Base-by-base conservation (phyloP, 2,113 vertebrate genomes). In the Syngnathus floridae region DNA sequence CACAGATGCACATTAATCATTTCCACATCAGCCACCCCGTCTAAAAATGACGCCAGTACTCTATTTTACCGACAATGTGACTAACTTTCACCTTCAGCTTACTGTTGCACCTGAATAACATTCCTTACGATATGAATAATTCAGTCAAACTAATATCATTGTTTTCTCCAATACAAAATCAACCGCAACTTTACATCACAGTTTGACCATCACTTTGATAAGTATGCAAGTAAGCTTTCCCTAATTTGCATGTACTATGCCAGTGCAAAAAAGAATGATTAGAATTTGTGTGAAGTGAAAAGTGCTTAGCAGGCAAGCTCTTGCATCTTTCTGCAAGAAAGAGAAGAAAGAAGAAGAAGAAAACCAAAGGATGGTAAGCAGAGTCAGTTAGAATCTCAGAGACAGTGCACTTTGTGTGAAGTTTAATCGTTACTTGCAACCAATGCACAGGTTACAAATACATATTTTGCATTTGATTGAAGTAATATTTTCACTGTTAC, bases 1-100 rank as follows among this genome's bases (percentile, higher is more conserved):
- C 35, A 7, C 64, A 2, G 13, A 21, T 48, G 60, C 56, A 31
- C 74, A 79, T 77, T 68, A 71, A 82, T 82, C 70, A 79, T 77
- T 57, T 74, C 61, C 16, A 70, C 77, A 58, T 67, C 41, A 43
- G 45, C 54, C 70, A 11, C 62, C 46, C 38, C 60, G 54, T 35
- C 35, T 22, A 3, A 52, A 71, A 66, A 8, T 31, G 26, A 56
- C 46, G 14, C 46, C 1, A 1, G 45, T 57, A 52, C 49, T n/a
- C 38, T 2, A 13, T 12, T 40, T 46, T 36, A 62, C 73, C n/a
- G 21, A 51, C 38, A 64, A 26, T 51, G 64, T 62, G 45, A 54
- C 67, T 51, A 31, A 41, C 62, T 61, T 67, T 72, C 65, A 57
- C 72, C 65, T 73, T 65, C 76, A 46, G 65, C 12, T 4, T 64